Evolutionary conservation across 2,113 vertebrate species (phyloP).

Genomic region (Plectropomus leopardus): DNA sequence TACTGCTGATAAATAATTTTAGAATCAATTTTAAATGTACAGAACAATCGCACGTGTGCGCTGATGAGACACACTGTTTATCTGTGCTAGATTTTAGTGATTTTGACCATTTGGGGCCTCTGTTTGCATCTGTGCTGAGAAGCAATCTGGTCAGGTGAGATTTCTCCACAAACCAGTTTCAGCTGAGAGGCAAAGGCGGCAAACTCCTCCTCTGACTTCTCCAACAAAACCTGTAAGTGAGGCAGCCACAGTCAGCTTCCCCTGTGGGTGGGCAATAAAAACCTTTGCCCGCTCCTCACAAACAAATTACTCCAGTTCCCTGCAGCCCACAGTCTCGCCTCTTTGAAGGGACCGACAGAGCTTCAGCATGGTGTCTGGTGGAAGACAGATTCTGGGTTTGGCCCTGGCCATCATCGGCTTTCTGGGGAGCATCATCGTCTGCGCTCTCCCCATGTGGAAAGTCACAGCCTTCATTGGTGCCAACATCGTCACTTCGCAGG

Average conservation of each 20-base stretch:
- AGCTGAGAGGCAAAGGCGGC: background rate
- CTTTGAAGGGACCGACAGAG: constrained; percentile 7
- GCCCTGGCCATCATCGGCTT: constrained; percentile 87
- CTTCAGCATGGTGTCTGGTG: constrained; percentile 72
- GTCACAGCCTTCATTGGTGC: constrained; percentile 91
- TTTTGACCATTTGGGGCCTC: background rate
- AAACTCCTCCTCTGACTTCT: constrained; percentile 57
- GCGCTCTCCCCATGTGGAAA: constrained; percentile 89
- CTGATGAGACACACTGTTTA: background rate
- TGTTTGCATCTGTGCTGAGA: background rate
- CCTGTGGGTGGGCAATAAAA: background rate
- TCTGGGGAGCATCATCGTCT: constrained; percentile 88
- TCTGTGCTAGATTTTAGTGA: background rate
- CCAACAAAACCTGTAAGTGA: background rate
- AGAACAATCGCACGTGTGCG: no score
- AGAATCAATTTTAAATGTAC: no score
- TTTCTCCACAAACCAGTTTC: constrained; percentile 60
- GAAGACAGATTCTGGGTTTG: constrained; percentile 87
- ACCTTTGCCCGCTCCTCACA: background rate
- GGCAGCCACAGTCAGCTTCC: background rate
- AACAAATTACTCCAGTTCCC: background rate
- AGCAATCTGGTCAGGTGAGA: constrained; percentile 43
- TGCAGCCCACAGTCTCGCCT: background rate
- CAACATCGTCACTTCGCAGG: constrained; percentile 90
- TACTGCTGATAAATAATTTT: no score